phyloP scores from a whole-genome alignment of 2,797 vertebrate genomes.

The Mico argentatus region DNA sequence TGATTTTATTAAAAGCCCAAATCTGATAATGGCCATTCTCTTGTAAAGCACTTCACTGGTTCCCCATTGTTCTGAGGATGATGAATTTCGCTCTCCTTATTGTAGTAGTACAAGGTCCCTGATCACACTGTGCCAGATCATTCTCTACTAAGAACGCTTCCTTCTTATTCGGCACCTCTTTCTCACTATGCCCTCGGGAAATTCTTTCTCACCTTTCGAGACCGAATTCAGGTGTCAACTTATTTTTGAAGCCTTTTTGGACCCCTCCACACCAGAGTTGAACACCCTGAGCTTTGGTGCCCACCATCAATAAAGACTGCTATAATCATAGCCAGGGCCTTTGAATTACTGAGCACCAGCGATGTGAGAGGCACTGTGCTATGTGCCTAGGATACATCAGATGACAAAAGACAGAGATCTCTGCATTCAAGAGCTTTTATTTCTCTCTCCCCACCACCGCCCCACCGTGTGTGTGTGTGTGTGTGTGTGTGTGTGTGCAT shows the following conservation, averaged over 20 bases:
- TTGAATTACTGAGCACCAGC: not conserved
- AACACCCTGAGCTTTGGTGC: not conserved
- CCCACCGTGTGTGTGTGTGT: no score
- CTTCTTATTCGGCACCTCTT: not conserved
- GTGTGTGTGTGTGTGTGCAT: not conserved
- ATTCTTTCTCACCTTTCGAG: not conserved
- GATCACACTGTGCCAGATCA: not conserved
- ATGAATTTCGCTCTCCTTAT: not conserved
- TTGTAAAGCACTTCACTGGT: not conserved
- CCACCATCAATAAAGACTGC: not conserved
- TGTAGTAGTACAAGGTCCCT: not conserved
- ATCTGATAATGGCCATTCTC: not conserved
- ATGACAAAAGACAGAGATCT: not conserved
- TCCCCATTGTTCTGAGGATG: not conserved
- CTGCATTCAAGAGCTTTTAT: not conserved
- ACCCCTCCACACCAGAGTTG: not conserved
- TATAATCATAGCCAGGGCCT: rapidly evolving
- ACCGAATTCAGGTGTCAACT: not conserved
- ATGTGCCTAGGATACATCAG: not conserved
- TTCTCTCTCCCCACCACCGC: not conserved
- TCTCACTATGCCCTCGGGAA: not conserved
- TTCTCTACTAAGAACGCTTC: not conserved
- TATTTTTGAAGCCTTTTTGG: not conserved
- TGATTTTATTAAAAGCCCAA: not conserved
- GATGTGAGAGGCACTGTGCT: not conserved